Conservation (phyloP, 2,113 vertebrate species). For the Alectura lathami region DNA sequence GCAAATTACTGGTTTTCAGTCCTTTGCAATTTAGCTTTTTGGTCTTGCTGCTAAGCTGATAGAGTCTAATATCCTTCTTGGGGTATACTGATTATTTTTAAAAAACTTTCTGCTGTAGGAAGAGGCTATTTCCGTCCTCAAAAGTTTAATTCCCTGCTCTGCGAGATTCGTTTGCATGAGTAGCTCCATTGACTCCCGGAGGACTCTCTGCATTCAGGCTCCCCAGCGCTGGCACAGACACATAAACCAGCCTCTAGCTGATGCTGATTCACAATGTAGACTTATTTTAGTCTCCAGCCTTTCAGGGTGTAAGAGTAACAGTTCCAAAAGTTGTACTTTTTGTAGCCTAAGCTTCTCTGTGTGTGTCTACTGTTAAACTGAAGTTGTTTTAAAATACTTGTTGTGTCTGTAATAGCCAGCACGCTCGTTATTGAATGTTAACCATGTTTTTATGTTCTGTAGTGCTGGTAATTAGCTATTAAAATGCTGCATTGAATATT, state of each 20-base stretch:
- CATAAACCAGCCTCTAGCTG: neutral
- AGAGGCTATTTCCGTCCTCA: neutral
- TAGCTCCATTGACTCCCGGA: neutral
- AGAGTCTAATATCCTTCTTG: neutral
- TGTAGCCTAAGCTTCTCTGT: neutral
- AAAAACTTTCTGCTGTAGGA: neutral
- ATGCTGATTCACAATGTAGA: neutral
- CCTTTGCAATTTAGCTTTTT: neutral
- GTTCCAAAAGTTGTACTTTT: slow-evolving; percentile 5
- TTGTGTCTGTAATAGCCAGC: neutral
- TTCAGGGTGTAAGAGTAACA: neutral
- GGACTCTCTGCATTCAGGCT: neutral
- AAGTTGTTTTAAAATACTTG: neutral
- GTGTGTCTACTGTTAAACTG: neutral
- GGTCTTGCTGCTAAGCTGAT: neutral
- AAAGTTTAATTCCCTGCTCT: slow-evolving; percentile 8
- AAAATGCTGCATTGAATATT: neutral
- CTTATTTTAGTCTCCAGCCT: neutral
- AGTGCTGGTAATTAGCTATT: neutral
- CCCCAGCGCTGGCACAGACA: neutral
- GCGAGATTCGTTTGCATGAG: slow-evolving; percentile 2
- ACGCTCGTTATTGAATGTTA: neutral
- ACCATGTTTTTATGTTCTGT: neutral
- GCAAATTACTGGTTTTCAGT: neutral
- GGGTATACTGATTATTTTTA: neutral